Conservation (phyloP, 2,888 invertebrate species). For the Eristalinus aeneus region DNA sequence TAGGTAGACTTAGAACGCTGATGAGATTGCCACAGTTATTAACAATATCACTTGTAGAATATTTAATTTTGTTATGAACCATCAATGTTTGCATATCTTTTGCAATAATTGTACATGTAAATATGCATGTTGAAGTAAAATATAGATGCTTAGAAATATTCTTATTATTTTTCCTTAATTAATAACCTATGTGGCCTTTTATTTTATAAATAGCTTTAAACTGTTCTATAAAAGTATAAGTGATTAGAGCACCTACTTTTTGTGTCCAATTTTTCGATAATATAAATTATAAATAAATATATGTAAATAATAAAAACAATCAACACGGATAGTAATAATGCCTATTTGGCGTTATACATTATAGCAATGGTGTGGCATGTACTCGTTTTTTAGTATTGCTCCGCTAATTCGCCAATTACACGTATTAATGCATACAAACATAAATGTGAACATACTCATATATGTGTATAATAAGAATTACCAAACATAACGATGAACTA, state of each 20-base stretch:
- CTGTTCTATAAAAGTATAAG: background rate
- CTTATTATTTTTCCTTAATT: background rate
- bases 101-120: conserved; percentile 32
- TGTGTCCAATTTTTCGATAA: too few relatives aligned
- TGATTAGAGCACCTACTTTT: too few relatives aligned
- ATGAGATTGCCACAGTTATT: conserved; percentile 17
- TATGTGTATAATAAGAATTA: background rate
- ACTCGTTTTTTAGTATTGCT: background rate
- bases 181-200: background rate
- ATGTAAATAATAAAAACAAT: too few relatives aligned
- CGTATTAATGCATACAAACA: background rate
- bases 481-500: background rate
- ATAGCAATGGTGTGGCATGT: background rate
- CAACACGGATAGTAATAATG: too few relatives aligned
- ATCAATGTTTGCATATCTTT: conserved; percentile 17
- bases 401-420: background rate
- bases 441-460: too few relatives aligned
- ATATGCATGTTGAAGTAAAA: conserved; percentile 22
- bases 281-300: too few relatives aligned
- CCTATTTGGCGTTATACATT: background rate
- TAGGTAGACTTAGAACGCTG: conserved; percentile 5
- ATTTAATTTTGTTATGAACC: conserved; percentile 36
- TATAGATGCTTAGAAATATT: background rate
- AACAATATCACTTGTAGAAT: conserved; percentile 49
- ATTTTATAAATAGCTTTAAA: conserved; percentile 4